These are phyloP conservation scores for Coelopa frigida DNA, from an alignment of 1,140 invertebrate species.

Conservation along the genomic window DNA sequence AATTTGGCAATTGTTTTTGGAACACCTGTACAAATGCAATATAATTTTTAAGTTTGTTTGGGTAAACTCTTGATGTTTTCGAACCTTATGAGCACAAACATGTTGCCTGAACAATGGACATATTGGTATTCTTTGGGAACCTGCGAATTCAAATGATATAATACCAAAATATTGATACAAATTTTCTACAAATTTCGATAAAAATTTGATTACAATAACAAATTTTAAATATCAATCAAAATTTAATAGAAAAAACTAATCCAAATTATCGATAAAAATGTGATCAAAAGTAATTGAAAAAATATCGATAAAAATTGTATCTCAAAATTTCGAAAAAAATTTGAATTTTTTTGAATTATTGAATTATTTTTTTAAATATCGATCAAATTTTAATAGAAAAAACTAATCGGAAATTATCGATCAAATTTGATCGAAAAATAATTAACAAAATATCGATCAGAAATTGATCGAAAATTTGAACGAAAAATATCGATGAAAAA, in stretches of 20 bases:
- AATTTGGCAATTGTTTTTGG: slow-evolving; percentile 49
- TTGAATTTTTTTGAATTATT: too few relatives aligned
- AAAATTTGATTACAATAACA: neutral
- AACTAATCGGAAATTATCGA: neutral
- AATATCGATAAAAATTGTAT: too few relatives aligned
- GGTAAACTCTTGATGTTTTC: slow-evolving; percentile 58
- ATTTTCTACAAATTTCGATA: neutral
- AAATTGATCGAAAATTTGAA: too few relatives aligned
- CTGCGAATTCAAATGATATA: slow-evolving; percentile 11
- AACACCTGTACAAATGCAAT: slow-evolving; percentile 21
- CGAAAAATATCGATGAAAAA: too few relatives aligned
- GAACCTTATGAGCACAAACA: slow-evolving; percentile 87
- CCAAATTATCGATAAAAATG: too few relatives aligned
- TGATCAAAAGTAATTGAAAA: too few relatives aligned
- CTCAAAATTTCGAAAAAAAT: too few relatives aligned
- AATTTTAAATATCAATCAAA: neutral
- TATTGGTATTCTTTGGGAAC: slow-evolving; percentile 54
- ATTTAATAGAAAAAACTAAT: too few relatives aligned
- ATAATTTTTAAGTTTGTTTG: neutral
- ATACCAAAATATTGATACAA: neutral
- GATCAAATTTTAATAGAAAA: neutral
- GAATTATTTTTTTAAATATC: neutral
- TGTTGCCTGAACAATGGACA: slow-evolving; percentile 88
- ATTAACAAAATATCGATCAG: too few relatives aligned
- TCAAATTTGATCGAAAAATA: too few relatives aligned